Percentiles rank a stretch among this genome's conserved stretches.
phyloP scores from a whole-genome alignment of 1,140 invertebrate genomes.

The Pachypsylla venusta region DNA sequence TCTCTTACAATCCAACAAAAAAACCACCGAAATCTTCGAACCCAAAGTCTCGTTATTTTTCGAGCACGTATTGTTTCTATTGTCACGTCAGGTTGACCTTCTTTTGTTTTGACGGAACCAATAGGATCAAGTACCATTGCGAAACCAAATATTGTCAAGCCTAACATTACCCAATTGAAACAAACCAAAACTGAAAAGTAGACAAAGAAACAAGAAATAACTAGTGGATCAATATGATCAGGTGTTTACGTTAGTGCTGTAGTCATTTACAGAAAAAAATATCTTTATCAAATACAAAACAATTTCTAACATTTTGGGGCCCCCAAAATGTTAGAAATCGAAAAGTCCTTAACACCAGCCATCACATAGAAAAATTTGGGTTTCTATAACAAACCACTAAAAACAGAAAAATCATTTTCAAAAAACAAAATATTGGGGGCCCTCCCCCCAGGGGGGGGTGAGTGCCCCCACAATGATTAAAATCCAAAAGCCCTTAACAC shows the following conservation, averaged over 20 bases:
- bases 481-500: too few species aligned
- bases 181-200: conserved; percentile 48
- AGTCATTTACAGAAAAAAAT: too few species aligned
- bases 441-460: too few species aligned
- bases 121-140: conserved; percentile 66
- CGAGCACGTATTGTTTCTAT: conserved; percentile 29
- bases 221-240: too few species aligned
- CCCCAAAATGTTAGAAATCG: too few species aligned
- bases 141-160: conserved; percentile 53
- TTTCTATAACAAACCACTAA: too few species aligned
- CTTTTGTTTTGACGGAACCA: conserved; percentile 47
- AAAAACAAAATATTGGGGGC: too few species aligned
- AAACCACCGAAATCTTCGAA: conserved; percentile 51
- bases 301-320: conserved; percentile 11
- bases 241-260: too few species aligned
- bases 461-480: too few species aligned
- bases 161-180: conserved; percentile 63
- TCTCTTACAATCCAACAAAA: conserved; percentile 67
- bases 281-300: conserved; percentile 12
- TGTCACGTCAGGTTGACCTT: conserved; percentile 23
- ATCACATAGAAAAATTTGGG: too few species aligned
- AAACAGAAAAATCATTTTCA: too few species aligned
- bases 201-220: conserved; percentile 14
- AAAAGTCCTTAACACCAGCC: too few species aligned
- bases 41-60: conserved; percentile 44